Evolutionary conservation across 2,888 invertebrate genomes (phyloP).

Genomic region (Eristalinus sepulchralis): DNA sequence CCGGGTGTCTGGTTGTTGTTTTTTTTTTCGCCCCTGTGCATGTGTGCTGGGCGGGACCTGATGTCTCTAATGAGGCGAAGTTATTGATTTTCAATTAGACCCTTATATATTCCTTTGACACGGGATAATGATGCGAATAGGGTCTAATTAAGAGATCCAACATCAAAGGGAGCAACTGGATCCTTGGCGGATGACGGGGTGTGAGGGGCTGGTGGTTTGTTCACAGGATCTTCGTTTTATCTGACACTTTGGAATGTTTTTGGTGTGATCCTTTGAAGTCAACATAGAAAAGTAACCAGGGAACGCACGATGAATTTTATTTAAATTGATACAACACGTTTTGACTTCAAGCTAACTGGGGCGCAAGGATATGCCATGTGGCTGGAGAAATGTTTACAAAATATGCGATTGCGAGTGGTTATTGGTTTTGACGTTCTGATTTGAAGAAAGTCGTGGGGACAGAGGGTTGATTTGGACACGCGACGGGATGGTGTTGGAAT

Average conservation of each 20-base stretch:
- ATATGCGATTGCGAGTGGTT: too few relatives aligned
- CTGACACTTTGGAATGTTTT: not conserved
- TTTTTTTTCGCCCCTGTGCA: not conserved
- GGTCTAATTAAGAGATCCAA: constrained; percentile 28
- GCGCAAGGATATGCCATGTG: not conserved
- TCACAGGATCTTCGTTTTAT: not conserved
- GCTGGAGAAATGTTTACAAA: not conserved
- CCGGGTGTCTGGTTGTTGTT: not conserved
- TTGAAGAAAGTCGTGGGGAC: too few relatives aligned
- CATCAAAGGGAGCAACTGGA: constrained; percentile 23
- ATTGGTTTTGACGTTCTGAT: too few relatives aligned
- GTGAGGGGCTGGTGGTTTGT: not conserved
- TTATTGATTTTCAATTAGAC: constrained; percentile 59
- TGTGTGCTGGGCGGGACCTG: not conserved
- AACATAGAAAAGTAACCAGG: not conserved
- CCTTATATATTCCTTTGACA: constrained; percentile 46
- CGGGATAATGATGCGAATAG: constrained; percentile 26
- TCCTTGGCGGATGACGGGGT: not conserved
- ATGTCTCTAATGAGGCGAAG: not conserved
- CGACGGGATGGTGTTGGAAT: too few relatives aligned
- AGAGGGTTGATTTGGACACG: too few relatives aligned
- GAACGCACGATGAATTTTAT: not conserved
- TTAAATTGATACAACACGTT: not conserved
- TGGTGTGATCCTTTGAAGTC: not conserved
- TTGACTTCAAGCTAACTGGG: not conserved